Evolutionary conservation across 2,113 vertebrate genomes (phyloP).

Genomic region (Gallinago undulata): DNA sequence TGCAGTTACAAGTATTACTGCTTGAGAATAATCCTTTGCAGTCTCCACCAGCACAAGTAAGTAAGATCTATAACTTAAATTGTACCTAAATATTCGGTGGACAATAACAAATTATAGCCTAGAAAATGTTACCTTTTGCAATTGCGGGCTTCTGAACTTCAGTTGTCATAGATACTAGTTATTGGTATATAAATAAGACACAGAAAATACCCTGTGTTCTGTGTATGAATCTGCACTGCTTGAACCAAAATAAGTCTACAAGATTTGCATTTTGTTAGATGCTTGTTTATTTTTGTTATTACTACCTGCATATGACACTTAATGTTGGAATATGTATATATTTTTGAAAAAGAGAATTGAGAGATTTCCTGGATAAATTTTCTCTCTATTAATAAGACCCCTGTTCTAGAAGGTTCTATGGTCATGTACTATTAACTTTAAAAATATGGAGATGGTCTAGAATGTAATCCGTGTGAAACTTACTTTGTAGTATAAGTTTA

Average conservation of each 20-base stretch:
- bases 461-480: background rate
- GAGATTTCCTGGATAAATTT: background rate
- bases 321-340: background rate
- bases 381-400: background rate
- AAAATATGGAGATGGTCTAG: background rate
- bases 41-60: conserved; percentile 94
- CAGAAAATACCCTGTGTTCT: background rate
- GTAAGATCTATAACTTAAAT: background rate
- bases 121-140: background rate
- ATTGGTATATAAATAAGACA: background rate
- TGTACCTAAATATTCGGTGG: background rate
- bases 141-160: background rate
- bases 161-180: background rate
- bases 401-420: background rate
- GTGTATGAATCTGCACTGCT: background rate
- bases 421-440: background rate
- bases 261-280: background rate
- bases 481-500: background rate
- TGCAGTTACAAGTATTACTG: conserved; percentile 87
- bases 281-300: background rate
- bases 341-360: background rate
- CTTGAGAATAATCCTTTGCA: conserved; percentile 96
- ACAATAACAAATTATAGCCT: background rate
- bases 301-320: background rate
- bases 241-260: background rate